Percentiles rank a stretch among this genome's conserved stretches.
These are phyloP conservation scores for Zaprionus kolodkinae DNA, from an alignment of 1,140 invertebrate genomes.

Conservation along the genomic window DNA sequence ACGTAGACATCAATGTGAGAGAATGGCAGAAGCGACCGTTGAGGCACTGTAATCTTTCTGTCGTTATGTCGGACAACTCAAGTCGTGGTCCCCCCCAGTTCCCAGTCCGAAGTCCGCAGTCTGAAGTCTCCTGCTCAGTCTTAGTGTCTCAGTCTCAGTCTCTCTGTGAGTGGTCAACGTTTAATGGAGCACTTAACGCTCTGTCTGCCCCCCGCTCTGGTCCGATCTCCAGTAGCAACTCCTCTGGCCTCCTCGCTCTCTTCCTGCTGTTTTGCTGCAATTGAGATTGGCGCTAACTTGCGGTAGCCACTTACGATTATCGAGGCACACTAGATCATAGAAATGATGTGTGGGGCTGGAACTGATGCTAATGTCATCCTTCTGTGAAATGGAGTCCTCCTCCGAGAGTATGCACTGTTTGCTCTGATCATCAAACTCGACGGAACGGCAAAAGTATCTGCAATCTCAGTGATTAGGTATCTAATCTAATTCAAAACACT, in stretches of 20 bases:
- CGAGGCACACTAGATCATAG: slow-evolving; percentile 93
- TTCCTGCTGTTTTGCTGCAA: background rate
- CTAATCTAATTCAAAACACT: slow-evolving; percentile 39
- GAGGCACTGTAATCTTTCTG: slow-evolving; percentile 62
- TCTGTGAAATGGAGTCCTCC: slow-evolving; percentile 94
- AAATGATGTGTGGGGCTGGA: slow-evolving; percentile 92
- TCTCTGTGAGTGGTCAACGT: slow-evolving; percentile 31
- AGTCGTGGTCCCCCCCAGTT: slow-evolving; percentile 13
- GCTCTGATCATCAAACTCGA: slow-evolving; percentile 95
- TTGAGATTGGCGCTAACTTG: slow-evolving; percentile 52
- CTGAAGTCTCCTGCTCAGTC: slow-evolving; percentile 20
- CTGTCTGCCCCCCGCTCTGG: slow-evolving; percentile 32
- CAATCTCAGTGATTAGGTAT: slow-evolving; percentile 54
- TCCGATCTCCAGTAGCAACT: slow-evolving; percentile 3
- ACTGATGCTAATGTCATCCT: slow-evolving; percentile 92
- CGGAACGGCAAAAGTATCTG: slow-evolving; percentile 93
- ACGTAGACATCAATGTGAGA: slow-evolving; percentile 40
- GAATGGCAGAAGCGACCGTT: slow-evolving; percentile 54
- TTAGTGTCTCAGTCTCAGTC: slow-evolving; percentile 14
- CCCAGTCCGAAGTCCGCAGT: slow-evolving; percentile 1
- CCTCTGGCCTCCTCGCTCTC: background rate
- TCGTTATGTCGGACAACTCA: slow-evolving; percentile 48
- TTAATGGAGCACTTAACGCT: slow-evolving; percentile 57
- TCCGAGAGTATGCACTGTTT: slow-evolving; percentile 93
- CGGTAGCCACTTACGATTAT: slow-evolving; percentile 90